Base-by-base conservation (phyloP, 2,113 vertebrate species). In the Oreamnos americanus region DNA sequence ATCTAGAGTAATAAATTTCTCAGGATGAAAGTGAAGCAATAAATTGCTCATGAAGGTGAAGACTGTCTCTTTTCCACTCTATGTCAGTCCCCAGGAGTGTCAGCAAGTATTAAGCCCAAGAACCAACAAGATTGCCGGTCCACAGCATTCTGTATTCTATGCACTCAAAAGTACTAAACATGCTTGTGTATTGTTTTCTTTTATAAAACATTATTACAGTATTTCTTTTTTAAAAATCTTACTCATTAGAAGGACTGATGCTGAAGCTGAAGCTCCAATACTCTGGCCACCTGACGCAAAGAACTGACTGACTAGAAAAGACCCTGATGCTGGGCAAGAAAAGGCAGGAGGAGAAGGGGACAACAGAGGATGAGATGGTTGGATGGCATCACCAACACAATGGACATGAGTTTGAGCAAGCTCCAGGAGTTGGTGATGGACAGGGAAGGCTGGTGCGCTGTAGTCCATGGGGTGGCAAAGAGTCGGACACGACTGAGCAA, bases 1-100 rank as follows among this genome's bases (percentile, higher is more conserved):
- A 97, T 67, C 67, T 11, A 86, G 12, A 96, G 33, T 78, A 95
- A 92, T 36, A 84, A 60, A 85, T 67, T 97, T 57, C 45, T 98
- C 74, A 53, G 19, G 57, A 90, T 51, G 64, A 90, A 95, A 92
- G 85, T 13, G 55, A 57, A 57, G 55, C 55, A 57, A 57, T 57
- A 57, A 57, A 57, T 57, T 57, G 57, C 57, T 93, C 78, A 83
- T n/a, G 17, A 67, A 76, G 33, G 53, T 11, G 92, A 58, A 55
- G 43, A n/a, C 2, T 79, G 47, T 87, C 78, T 87, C 14, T 51
- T 76, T 92, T 74, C 21, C 30, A 89, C 15, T 67, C 23, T 81
- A 57, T 36, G 58, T 96, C 60, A 71, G 64, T 81, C 81, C 13
- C 17, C 82, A 85, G 47, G 26, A 88, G 33, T 60, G 43, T 55